Percentiles rank a stretch among this genome's conserved stretches.
These are phyloP conservation scores for Sebastiscus albofasciatus DNA, from an alignment of 2,797 vertebrate species.

Conservation along the genomic window DNA sequence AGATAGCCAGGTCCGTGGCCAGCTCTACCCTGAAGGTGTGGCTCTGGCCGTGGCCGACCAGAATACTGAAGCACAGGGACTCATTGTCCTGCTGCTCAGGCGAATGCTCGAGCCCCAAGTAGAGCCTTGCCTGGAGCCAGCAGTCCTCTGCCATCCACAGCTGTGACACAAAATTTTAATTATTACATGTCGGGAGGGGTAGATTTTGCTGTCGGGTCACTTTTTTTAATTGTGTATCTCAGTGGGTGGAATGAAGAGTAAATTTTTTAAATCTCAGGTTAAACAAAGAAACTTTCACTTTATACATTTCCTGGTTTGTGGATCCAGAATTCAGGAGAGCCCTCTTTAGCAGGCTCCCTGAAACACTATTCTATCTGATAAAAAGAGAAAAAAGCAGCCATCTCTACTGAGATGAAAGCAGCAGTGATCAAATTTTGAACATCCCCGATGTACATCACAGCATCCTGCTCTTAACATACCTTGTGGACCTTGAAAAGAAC, in stretches of 20 bases:
- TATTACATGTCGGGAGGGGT: not conserved
- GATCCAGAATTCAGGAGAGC: not conserved
- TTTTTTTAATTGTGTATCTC: not conserved
- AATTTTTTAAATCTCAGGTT: not conserved
- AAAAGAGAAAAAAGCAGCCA: not conserved
- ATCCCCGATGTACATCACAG: slow-evolving; percentile 25
- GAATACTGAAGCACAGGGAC: slow-evolving; percentile 90
- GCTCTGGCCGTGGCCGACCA: slow-evolving; percentile 89
- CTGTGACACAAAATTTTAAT: slow-evolving; percentile 74
- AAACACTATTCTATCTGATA: not conserved
- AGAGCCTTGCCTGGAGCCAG: slow-evolving; percentile 91
- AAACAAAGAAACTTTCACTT: not conserved
- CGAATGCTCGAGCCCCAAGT: slow-evolving; percentile 88
- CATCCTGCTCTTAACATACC: slow-evolving; percentile 78
- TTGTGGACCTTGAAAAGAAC: slow-evolving; percentile 97
- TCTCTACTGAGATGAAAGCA: slow-evolving; percentile 11
- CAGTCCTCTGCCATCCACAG: slow-evolving; percentile 91
- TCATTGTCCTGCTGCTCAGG: slow-evolving; percentile 86
- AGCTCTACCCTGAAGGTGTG: slow-evolving; percentile 91
- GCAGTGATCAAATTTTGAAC: slow-evolving; percentile 21
- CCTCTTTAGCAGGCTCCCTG: not conserved
- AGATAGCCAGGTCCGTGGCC: slow-evolving; percentile 87
- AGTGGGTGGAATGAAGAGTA: not conserved
- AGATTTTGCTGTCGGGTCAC: not conserved
- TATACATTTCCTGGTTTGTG: not conserved